phyloP scores from a whole-genome alignment of 1,140 invertebrate species.

The Saccostrea glomerata region DNA sequence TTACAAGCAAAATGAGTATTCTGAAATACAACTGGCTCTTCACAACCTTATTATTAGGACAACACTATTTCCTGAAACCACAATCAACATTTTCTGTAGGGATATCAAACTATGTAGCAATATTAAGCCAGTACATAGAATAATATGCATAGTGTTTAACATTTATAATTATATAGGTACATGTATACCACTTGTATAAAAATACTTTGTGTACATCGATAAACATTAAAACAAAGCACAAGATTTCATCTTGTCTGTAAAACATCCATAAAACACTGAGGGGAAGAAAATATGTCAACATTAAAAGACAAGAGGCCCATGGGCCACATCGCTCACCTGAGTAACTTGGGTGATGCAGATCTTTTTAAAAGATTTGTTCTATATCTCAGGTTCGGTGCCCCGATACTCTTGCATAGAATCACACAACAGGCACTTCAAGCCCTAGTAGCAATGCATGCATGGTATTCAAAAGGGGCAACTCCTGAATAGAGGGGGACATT shows the following conservation, averaged over 20 bases:
- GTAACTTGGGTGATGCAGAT: too few relatives aligned
- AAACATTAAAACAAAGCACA: slow-evolving; percentile 10
- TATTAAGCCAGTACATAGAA: background rate
- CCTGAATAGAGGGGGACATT: too few relatives aligned
- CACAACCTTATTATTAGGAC: background rate
- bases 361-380: too few relatives aligned
- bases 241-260: slow-evolving; percentile 23
- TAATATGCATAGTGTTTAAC: slow-evolving; percentile 17
- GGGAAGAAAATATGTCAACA: background rate
- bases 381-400: too few relatives aligned
- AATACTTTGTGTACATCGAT: slow-evolving; percentile 27
- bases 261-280: slow-evolving; percentile 1
- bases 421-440: too few relatives aligned
- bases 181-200: slow-evolving; percentile 24
- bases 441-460: too few relatives aligned
- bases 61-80: background rate
- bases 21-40: background rate
- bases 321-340: too few relatives aligned
- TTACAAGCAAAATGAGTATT: background rate
- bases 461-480: too few relatives aligned
- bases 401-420: too few relatives aligned
- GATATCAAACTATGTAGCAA: background rate
- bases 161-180: background rate
- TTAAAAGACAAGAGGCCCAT: too few relatives aligned
- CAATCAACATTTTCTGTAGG: background rate